Evolutionary conservation across 2,888 invertebrate genomes (phyloP), one percentile per base, ranked within the genome.

Genomic region (Leptura quadrifasciata): DNA sequence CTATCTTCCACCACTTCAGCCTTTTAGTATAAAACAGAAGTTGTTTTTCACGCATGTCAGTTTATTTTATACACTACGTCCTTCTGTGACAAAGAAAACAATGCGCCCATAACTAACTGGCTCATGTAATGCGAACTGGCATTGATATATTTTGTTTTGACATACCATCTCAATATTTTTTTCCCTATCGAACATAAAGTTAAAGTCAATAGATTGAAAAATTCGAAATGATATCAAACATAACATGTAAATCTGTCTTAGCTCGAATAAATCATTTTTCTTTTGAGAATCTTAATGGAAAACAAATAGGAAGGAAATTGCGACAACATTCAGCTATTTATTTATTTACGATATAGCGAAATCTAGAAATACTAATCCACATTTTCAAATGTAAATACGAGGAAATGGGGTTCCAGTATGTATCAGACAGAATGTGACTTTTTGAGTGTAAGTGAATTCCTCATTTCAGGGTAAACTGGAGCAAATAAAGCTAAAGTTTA

Each of bases 121-220:
- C 77, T 82, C 80, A 82, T 83, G 81, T 81, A 83, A 83, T 76
- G 76, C 76, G 79, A 80, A 77, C 81, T 63, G 78, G 78, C 81
- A 79, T 77, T 83, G 84, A 84, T 84, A 81, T 83, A 84, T 84
- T 83, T 84, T 83, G 83, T 85, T 84, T 83, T 81, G 82, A 80
- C 82, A 76, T 79, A 81, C 79, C 78, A 81, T 83, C 80, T 79
- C 80, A 81, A 82, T 84, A 80, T 81, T 80, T 83, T 81, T 83
- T 76, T 71, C 78, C 55, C 72, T 74, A 77, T 79, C 77, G 80
- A 80, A 78, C 80, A 77, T 76, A 81, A 82, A 77, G 82, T 79
- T 74, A 80, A 81, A 82, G 81, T 82, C 81, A 82, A 81, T 80
- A 81, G 81, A 77, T 79, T 76, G 83, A 80, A 82, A 82, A 83